Base-by-base conservation (phyloP, 2,888 invertebrate species). In the Caenorhabditis japonica region DNA sequence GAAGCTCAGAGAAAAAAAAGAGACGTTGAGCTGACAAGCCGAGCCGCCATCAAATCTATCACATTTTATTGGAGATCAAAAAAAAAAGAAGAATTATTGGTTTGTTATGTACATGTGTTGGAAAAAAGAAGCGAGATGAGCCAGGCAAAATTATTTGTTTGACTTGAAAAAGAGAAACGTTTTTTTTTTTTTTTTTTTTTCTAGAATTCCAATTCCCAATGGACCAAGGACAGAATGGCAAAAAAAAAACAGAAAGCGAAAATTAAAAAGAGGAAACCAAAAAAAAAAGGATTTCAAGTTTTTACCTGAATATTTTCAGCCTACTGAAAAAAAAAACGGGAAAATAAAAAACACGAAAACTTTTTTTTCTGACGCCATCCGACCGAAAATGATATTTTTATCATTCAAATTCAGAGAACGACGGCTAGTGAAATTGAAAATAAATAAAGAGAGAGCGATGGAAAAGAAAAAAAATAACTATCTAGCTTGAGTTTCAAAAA, bases 91-190 rank as follows among this genome's bases (percentile, higher is more conserved):
- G 55, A 64, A 49, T 64, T 64, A 64, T 64, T 41, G 55, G 55
- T 51, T 41, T 66, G 51, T 66, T 66, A 38, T 66, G 55, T 41
- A 25, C 19, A 41, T 15, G 27, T 17, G 23, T 7, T 12, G 33
- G 49, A 43, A 34, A 46, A 12, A 19, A 12, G 3, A 13, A 23
- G 33, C 30, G n/a, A 55, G 23, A 17, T 38, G 21, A 46, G 17
- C 15, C 34, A 53, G 34, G 27, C 49, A 49, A 56, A 66, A 66
- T 66, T 58, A 66, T 66, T 66, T 66, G 66, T 66, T 56, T 49
- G 56, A 55, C 39, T 49, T 43, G 21, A n/a, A 56, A 56, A n/a
- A n/a, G n/a, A n/a, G n/a, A 64, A 55, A 64, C 55, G 39, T 46
- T 21, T 27, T 53, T 41, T 17, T 43, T 12, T 43, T 30, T 12